Evolutionary conservation across 2,113 vertebrate species (phyloP), one percentile per base, ranked within the genome.

Genomic region (Tylochromis polylepis): DNA sequence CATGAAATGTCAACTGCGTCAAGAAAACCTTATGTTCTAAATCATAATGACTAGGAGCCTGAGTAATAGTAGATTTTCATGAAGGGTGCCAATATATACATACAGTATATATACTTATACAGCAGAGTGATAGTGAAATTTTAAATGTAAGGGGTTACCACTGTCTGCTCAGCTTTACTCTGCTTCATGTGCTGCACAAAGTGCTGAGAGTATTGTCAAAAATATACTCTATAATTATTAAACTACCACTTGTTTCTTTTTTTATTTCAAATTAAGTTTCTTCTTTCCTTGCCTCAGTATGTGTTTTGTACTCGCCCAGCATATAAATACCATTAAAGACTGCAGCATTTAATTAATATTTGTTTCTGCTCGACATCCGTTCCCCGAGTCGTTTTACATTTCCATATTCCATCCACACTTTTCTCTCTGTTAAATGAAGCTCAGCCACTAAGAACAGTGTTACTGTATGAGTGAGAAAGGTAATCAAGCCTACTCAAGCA

Each of bases 351-450:
- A 90, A 90, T 92, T 82, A 88, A 86, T 86, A 87, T 86, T 87
- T 80, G 86, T 83, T 85, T 89, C 70, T 72, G 62, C 62, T 86
- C 77, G 53, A 81, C 34, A 9, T 65, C 57, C 79, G 18, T 29
- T 89, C 72, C 59, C 11, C 7, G 29, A 36, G 75, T 90, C 51
- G n/a, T 82, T 92, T 90, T 79, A 72, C 78, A 83, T 82, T 43
- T 41, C 49, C 20, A 27, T 15, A 18, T 38, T 81, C 43, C 38
- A 51, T 31, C 70, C 43, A n/a, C 72, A 77, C 72, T 8, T 53
- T 51, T 53, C 46, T 77, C 38, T 34, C 57, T 88, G 86, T 90
- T 92, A 90, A 90, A 92, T 89, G 79, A 92, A 91, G 83, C 88
- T 78, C 80, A 81, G 62, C 92, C 88, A 87, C 90, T 89, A 51